Evolutionary conservation across 2,888 invertebrate genomes (phyloP).

Genomic region (Cordylochernes scorpioides): DNA sequence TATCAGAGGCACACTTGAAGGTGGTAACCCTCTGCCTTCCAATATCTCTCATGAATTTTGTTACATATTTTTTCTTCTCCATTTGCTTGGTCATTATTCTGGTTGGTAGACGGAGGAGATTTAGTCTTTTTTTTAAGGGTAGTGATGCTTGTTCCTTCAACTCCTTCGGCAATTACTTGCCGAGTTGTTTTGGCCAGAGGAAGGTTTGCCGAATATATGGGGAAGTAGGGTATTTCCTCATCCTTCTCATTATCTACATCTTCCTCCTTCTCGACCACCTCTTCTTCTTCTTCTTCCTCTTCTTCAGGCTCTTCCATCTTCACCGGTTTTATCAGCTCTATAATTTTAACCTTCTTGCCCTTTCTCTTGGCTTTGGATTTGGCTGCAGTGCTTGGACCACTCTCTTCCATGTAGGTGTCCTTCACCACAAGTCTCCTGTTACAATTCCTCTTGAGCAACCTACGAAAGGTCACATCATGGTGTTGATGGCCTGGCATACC

Average conservation of each 20-base stretch:
- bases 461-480: not conserved
- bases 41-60: not conserved
- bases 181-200: not conserved
- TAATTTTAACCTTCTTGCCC: constrained; percentile 25
- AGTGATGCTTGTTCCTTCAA: not conserved
- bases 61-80: not conserved
- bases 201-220: too few species aligned
- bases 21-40: not conserved
- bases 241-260: too few species aligned
- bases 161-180: not conserved
- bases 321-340: constrained; percentile 6
- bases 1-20: too few species aligned
- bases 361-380: constrained; percentile 26
- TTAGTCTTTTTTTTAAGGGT: not conserved
- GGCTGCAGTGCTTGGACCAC: constrained; percentile 24
- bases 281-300: too few species aligned
- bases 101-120: constrained; percentile 1
- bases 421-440: constrained; percentile 7
- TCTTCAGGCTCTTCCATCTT: not conserved
- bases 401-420: too few species aligned
- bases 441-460: too few species aligned
- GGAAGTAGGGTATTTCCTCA: too few species aligned
- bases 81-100: not conserved
- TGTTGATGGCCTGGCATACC: constrained; percentile 24
- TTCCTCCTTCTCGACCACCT: too few species aligned